A percentile compares a stretch with the other conserved stretches of the same genome.
These are phyloP conservation scores for Choloepus hoffmanni DNA, from an alignment of 2,113 vertebrate genomes.

Conservation along the genomic window DNA sequence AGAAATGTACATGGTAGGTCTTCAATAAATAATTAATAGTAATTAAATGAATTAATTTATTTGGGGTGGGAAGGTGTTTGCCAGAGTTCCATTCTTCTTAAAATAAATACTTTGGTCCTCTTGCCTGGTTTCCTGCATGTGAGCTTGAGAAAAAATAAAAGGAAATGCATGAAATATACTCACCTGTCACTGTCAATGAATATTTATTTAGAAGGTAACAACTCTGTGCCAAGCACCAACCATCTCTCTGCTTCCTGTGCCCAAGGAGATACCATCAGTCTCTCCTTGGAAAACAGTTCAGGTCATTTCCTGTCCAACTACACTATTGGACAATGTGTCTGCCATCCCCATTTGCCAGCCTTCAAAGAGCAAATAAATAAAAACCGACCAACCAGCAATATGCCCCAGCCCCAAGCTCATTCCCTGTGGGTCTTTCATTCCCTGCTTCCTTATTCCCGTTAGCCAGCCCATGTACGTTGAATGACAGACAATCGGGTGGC, in stretches of 20 bases:
- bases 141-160: background rate
- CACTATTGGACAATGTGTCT: background rate
- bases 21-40: background rate
- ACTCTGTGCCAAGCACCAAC: background rate
- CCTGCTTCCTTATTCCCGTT: background rate
- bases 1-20: no score
- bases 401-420: background rate
- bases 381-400: background rate
- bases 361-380: slow-evolving; percentile 45
- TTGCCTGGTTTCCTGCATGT: background rate
- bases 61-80: background rate
- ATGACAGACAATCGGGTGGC: background rate
- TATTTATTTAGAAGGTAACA: background rate
- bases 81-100: background rate
- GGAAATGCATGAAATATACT: background rate
- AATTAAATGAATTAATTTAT: background rate
- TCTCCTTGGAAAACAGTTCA: background rate
- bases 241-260: background rate
- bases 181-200: background rate
- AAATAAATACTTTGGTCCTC: background rate
- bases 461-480: background rate
- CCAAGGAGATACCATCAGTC: background rate
- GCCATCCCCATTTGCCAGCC: background rate
- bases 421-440: background rate
- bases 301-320: background rate